Evolutionary conservation across 2,113 vertebrate species (phyloP), one percentile per base, ranked within the genome.

Genomic region (Candoia aspera): DNA sequence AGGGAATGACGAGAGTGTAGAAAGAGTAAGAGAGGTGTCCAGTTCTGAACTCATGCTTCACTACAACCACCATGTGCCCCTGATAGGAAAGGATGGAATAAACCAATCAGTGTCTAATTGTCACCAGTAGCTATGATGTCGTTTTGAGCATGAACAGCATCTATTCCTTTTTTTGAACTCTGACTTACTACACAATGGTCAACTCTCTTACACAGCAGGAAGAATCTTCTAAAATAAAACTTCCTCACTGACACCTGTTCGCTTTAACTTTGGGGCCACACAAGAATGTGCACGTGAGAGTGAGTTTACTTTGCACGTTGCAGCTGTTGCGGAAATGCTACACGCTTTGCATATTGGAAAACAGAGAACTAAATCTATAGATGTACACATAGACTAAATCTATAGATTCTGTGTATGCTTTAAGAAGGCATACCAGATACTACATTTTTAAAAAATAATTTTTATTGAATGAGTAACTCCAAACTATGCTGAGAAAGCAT

Each of bases 121-220:
- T 33, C 53, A 88, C 0, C 11, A 19, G 37, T 0, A 15, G 24
- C 57, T 88, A 53, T 62, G 9, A 73, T 49, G 0, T 17, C 73
- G 58, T 33, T 1, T 73, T 10, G 4, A 0, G 29, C 10, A 68
- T 46, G 86, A 91, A 11, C 89, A 23, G 5, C 24, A 53, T 12
- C 58, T 58, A 42, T 12, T 3, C 87, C 58, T 57, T 24, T 54
- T 91, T 62, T 68, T 93, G 86, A 26, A 54, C 13, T n/a, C 54
- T 73, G 73, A 9, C 26, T 53, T 79, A 58, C 17, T 9, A 53
- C n/a, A 54, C 23, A 85, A 64, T 57, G 60, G 90, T 37, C 91
- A 79, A 10, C 10, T 42, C 90, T 92, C 57, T 90, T 86, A 53
- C 6, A 87, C 64, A 93, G 55, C 94, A 90, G 37, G 9, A 93